Evolutionary conservation across 2,888 invertebrate species (phyloP).

Genomic region (Folsomia candida): DNA sequence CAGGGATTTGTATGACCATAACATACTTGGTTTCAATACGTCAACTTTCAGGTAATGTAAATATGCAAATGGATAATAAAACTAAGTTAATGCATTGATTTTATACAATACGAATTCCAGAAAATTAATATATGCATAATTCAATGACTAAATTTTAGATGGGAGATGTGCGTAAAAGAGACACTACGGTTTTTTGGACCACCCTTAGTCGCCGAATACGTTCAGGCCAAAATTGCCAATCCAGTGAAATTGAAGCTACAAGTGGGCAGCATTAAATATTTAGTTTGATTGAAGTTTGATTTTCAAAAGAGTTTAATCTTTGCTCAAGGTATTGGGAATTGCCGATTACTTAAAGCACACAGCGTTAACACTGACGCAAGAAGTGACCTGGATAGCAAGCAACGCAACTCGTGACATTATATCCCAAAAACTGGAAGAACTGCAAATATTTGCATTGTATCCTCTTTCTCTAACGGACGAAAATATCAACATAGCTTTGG

Average conservation of each 20-base stretch:
- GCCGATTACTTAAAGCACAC: conserved; percentile 22
- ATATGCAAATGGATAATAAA: no score
- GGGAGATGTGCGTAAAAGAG: conserved; percentile 54
- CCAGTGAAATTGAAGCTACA: conserved; percentile 50
- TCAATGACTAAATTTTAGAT: conserved; percentile 49
- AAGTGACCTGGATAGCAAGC: conserved; percentile 34
- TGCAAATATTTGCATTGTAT: conserved; percentile 30
- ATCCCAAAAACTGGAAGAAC: conserved; percentile 22
- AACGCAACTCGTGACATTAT: conserved; percentile 22
- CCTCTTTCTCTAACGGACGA: conserved; percentile 19
- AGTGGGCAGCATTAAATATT: not conserved
- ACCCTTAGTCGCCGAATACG: conserved; percentile 56
- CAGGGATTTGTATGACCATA: not conserved
- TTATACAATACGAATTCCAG: no score
- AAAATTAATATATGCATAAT: no score
- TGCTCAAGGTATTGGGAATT: conserved; percentile 19
- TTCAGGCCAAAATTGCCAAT: conserved; percentile 54
- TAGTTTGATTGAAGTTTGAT: not conserved
- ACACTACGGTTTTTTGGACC: conserved; percentile 55
- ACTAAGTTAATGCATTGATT: no score
- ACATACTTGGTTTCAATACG: not conserved
- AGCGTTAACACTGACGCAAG: conserved; percentile 20
- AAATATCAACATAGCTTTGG: not conserved
- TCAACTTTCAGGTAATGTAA: not conserved
- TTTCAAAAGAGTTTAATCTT: conserved; percentile 3